These are phyloP conservation scores for Rotaria socialis DNA, from an alignment of 2,888 invertebrate species.

Conservation along the genomic window DNA sequence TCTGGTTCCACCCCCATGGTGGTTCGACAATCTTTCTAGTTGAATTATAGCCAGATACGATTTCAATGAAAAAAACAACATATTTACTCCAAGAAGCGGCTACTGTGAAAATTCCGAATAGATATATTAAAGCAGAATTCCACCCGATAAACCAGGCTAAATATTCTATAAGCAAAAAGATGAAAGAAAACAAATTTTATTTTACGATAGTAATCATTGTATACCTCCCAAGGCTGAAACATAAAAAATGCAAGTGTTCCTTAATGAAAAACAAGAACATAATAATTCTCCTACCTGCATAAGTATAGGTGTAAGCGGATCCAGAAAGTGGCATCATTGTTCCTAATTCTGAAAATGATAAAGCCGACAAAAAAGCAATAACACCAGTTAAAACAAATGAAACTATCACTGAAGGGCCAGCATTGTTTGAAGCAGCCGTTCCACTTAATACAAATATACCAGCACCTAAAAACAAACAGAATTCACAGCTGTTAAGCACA, in stretches of 20 bases:
- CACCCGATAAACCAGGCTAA: not conserved
- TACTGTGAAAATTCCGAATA: not conserved
- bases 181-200: not conserved
- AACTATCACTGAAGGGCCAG: not conserved
- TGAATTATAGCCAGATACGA: not conserved
- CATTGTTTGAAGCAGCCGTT: not conserved
- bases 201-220: not conserved
- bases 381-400: not conserved
- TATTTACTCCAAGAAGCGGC: not conserved
- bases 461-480: not conserved
- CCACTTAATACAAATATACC: not conserved
- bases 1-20: not conserved
- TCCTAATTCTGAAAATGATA: not conserved
- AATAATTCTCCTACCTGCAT: not conserved
- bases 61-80: not conserved
- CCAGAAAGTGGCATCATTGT: not conserved
- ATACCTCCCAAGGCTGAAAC: not conserved
- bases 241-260: not conserved
- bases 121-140: not conserved
- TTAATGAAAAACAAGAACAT: not conserved
- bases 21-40: not conserved
- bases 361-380: not conserved
- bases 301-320: not conserved
- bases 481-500: not conserved
- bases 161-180: not conserved